Percentiles rank a stretch among this genome's conserved stretches.
These are phyloP conservation scores for Drosophila stalkeri DNA, from an alignment of 2,888 invertebrate genomes.

Conservation along the genomic window DNA sequence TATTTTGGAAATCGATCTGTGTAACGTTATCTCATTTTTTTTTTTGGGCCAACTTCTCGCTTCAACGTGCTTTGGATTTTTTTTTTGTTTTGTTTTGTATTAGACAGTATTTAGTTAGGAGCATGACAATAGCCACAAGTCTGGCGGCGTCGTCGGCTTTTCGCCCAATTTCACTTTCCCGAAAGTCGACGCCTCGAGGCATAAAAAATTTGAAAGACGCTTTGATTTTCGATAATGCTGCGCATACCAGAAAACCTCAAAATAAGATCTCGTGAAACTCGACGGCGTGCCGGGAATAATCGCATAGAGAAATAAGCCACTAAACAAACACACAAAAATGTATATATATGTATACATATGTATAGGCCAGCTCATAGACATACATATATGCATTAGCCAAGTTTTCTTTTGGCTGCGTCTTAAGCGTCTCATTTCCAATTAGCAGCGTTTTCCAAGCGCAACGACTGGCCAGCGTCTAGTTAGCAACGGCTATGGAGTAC, in stretches of 20 bases:
- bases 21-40: background rate
- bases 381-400: slow-evolving; percentile 41
- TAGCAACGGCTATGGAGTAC: slow-evolving; percentile 19
- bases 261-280: slow-evolving; percentile 12
- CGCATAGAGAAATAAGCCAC: slow-evolving; percentile 16
- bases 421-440: slow-evolving; percentile 62
- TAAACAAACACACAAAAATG: background rate
- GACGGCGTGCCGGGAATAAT: slow-evolving; percentile 14
- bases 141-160: slow-evolving; percentile 17
- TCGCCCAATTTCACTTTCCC: slow-evolving; percentile 49
- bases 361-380: background rate
- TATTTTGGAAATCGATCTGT: slow-evolving; percentile 15
- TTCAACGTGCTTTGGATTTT: background rate
- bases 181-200: slow-evolving; percentile 22
- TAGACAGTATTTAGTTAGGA: slow-evolving; percentile 16
- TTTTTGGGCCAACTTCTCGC: slow-evolving; percentile 2
- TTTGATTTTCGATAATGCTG: slow-evolving; percentile 39
- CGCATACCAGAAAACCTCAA: slow-evolving; percentile 13
- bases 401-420: slow-evolving; percentile 45
- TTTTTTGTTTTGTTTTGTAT: background rate
- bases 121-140: slow-evolving; percentile 18
- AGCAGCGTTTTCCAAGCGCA: slow-evolving; percentile 60
- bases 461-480: slow-evolving; percentile 46
- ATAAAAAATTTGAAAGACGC: slow-evolving; percentile 41
- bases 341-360: background rate